Conservation (phyloP, 64 coral and sea anemone species). For the Acropora yongei region DNA sequence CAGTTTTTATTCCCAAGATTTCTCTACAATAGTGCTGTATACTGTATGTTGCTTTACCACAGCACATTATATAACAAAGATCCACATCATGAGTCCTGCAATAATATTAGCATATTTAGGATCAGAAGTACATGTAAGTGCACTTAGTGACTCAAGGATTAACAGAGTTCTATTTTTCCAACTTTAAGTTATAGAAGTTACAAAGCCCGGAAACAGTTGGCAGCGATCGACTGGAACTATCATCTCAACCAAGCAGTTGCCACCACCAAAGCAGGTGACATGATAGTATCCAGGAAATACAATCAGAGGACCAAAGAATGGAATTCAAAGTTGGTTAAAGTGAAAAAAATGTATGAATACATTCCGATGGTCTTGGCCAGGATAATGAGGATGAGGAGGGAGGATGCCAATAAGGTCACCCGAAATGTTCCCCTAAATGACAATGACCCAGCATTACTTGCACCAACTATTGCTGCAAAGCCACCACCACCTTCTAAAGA, state of each 20-base stretch:
- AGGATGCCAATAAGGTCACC: background rate
- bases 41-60: no score
- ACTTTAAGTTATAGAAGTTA: background rate
- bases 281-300: background rate
- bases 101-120: no score
- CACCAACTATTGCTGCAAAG: slow-evolving; percentile 11
- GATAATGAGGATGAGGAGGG: background rate
- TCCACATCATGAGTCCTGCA: no score
- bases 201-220: background rate
- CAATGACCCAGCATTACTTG: background rate
- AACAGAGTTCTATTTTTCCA: background rate
- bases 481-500: background rate
- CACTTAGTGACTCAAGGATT: no score
- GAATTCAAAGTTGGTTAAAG: background rate
- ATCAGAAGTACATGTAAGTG: no score
- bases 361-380: background rate
- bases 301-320: background rate
- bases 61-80: no score
- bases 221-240: slow-evolving; percentile 19
- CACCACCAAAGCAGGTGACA: background rate
- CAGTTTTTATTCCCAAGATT: no score
- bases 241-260: background rate
- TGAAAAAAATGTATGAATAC: background rate
- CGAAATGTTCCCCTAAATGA: background rate
- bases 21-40: no score